Percentiles rank a stretch among this genome's conserved stretches.
These are phyloP conservation scores for Terrapene triunguis DNA, from an alignment of 2,113 vertebrate species.

Conservation along the genomic window DNA sequence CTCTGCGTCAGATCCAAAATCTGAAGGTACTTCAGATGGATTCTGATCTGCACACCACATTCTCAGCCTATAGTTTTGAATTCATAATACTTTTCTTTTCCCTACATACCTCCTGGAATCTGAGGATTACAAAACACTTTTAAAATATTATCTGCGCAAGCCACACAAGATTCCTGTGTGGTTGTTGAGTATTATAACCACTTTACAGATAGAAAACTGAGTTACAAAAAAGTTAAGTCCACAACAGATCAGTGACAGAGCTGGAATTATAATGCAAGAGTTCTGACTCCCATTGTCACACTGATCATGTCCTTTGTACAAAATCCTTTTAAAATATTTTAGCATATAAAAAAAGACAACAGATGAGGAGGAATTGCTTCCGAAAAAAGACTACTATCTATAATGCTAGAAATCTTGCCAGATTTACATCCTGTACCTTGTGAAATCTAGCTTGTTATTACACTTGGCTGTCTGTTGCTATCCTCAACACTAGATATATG, in stretches of 20 bases:
- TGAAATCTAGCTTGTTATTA: slow-evolving; percentile 16
- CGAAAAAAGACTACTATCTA: background rate
- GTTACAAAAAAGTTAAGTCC: background rate
- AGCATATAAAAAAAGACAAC: background rate
- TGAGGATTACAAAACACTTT: background rate
- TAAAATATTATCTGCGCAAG: background rate
- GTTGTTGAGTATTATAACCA: background rate
- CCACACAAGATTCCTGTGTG: background rate
- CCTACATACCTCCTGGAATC: background rate
- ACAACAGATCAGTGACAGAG: background rate
- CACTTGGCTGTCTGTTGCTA: background rate
- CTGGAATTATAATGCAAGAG: background rate
- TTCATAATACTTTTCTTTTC: slow-evolving; percentile 1
- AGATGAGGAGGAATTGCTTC: background rate
- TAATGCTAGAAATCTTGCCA: background rate
- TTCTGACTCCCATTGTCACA: background rate
- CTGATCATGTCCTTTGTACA: background rate
- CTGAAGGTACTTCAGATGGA: background rate
- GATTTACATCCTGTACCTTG: background rate
- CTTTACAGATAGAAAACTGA: background rate
- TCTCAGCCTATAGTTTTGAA: background rate
- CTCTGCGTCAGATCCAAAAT: background rate
- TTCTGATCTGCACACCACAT: background rate
- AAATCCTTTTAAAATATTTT: background rate
- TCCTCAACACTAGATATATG: background rate